Percentiles rank a stretch among this genome's conserved stretches.
Evolutionary conservation across 2,888 invertebrate species (phyloP).

Genomic region (Alloplasta piceator): DNA sequence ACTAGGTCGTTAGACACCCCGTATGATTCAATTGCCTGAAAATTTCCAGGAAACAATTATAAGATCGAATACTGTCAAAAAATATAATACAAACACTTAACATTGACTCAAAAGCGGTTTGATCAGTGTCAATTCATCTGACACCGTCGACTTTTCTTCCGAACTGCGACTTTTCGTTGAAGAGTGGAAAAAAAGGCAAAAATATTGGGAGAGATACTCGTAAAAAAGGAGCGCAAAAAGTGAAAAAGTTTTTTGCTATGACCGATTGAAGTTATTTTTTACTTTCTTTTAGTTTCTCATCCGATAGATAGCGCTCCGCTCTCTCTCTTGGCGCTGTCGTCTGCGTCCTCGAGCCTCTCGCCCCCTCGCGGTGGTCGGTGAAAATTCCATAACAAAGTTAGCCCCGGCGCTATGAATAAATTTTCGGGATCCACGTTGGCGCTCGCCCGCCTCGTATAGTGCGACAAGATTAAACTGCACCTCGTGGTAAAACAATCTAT

Average conservation of each 20-base stretch:
- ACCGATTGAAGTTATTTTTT: no score
- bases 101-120: no score
- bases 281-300: neutral
- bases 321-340: constrained; percentile 24
- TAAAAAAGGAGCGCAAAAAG: constrained; percentile 43
- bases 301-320: constrained; percentile 14
- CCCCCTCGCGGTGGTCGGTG: constrained; percentile 69
- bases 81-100: no score
- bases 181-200: neutral
- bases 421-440: constrained; percentile 72
- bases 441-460: constrained; percentile 52
- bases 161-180: no score
- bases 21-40: no score
- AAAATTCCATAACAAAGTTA: constrained; percentile 81
- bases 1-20: no score
- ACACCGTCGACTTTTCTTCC: no score
- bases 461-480: constrained; percentile 74
- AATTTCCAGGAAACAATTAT: no score
- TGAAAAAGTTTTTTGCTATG: constrained; percentile 60
- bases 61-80: no score
- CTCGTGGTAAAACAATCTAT: constrained; percentile 46
- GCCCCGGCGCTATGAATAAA: constrained; percentile 81
- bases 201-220: neutral
- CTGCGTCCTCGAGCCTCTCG: constrained; percentile 64
- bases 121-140: no score